These are phyloP conservation scores for Piscicola geometra DNA, from an alignment of 2,888 invertebrate species.

Conservation along the genomic window DNA sequence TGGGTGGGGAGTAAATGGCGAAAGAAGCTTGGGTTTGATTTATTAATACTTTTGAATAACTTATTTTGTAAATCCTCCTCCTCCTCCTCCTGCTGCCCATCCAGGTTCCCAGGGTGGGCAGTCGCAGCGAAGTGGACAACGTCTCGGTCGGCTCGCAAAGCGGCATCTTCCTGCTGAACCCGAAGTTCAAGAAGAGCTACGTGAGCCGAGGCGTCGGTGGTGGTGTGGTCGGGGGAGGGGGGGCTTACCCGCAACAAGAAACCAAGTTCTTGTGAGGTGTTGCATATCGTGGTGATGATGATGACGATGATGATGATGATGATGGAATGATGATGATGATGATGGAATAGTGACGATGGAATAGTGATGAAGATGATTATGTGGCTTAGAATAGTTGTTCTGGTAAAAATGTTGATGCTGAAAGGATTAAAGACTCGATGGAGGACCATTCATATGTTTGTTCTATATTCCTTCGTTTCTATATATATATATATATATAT, in stretches of 20 bases:
- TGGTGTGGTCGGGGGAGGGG: not conserved
- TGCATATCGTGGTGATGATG: no score
- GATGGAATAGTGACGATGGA: not conserved
- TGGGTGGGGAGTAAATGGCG: no score
- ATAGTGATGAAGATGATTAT: not conserved
- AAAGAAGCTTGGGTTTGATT: no score
- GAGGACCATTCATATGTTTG: no score
- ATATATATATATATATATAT: no score
- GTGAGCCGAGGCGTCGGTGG: not conserved
- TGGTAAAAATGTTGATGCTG: not conserved
- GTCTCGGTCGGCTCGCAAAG: not conserved
- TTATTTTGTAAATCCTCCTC: no score
- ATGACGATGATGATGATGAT: constrained; percentile 10
- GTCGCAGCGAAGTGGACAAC: not conserved
- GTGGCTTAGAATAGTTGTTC: not conserved
- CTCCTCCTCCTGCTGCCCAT: no score
- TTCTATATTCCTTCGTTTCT: no score
- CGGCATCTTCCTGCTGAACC: not conserved
- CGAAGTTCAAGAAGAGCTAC: not conserved
- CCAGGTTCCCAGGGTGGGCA: not conserved
- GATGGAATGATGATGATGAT: constrained; percentile 7
- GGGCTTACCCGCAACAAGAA: not conserved
- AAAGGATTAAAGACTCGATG: no score
- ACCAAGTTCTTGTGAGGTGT: not conserved
- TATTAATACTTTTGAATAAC: no score